A percentile compares a stretch with the other conserved stretches of the same genome.
These are phyloP conservation scores for Schizothorax lantsangensis DNA, from an alignment of 2,797 vertebrate species.

Conservation along the genomic window DNA sequence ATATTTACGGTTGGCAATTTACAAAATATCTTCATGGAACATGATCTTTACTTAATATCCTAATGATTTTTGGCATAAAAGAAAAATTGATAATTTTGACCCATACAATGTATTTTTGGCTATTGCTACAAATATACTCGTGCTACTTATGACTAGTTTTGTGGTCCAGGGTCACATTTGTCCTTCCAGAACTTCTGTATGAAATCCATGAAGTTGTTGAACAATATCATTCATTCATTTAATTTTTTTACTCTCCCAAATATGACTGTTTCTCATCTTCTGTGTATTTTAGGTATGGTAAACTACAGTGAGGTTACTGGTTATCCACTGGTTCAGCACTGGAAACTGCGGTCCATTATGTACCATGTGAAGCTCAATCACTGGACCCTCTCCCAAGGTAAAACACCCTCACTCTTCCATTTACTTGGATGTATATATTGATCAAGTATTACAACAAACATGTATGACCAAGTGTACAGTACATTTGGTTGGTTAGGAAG, in stretches of 20 bases:
- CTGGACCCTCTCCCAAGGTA: conserved; percentile 92
- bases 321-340: conserved; percentile 93
- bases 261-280: not conserved
- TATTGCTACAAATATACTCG: too few species aligned
- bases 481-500: not conserved
- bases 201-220: not conserved
- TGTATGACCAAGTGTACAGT: not conserved
- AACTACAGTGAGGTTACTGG: conserved; percentile 98
- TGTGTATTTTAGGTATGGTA: conserved; percentile 88
- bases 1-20: too few species aligned
- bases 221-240: not conserved
- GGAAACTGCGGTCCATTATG: conserved; percentile 92
- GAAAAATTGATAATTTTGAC: too few species aligned
- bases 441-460: not conserved
- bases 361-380: conserved; percentile 96
- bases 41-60: too few species aligned
- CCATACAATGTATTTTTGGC: too few species aligned
- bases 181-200: not conserved
- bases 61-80: too few species aligned
- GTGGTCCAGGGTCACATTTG: not conserved
- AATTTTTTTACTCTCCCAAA: not conserved
- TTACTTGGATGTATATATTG: not conserved
- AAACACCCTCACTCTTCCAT: conserved; percentile 57
- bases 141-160: too few species aligned
- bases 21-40: too few species aligned